A percentile compares a stretch with the other conserved stretches of the same genome.
Evolutionary conservation across 2,888 invertebrate genomes (phyloP).

Genomic region (Thymelicus sylvestris): DNA sequence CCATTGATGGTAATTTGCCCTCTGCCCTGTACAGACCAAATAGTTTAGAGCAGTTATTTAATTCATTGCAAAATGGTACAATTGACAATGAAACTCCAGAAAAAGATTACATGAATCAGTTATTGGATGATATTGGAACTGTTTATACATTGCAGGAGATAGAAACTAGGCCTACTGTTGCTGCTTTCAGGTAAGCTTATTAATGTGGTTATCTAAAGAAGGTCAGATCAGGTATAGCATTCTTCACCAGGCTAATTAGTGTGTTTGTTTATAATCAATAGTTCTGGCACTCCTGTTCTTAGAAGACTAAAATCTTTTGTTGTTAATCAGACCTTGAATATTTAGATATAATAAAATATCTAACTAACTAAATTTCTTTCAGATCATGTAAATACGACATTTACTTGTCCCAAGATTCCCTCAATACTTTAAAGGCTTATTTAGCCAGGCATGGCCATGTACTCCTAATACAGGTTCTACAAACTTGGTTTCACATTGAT

Average conservation of each 20-base stretch:
- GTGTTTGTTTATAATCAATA: too few relatives aligned
- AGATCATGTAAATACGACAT: slow-evolving; percentile 90
- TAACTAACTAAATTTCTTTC: slow-evolving; percentile 47
- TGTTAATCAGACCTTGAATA: background rate
- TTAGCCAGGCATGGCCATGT: slow-evolving; percentile 89
- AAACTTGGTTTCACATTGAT: slow-evolving; percentile 87
- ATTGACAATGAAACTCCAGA: slow-evolving; percentile 83
- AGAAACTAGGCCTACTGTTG: slow-evolving; percentile 85
- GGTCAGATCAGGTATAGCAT: too few relatives aligned
- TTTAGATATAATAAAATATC: background rate
- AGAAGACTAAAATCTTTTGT: background rate
- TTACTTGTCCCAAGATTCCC: slow-evolving; percentile 87
- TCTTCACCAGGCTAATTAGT: too few relatives aligned
- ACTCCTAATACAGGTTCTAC: slow-evolving; percentile 87
- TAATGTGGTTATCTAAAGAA: background rate
- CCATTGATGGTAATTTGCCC: slow-evolving; percentile 82
- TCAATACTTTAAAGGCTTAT: slow-evolving; percentile 86
- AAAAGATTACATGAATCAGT: slow-evolving; percentile 81
- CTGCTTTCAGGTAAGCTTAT: slow-evolving; percentile 82
- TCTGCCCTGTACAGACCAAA: slow-evolving; percentile 80
- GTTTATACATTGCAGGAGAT: slow-evolving; percentile 86
- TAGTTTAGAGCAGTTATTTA: slow-evolving; percentile 79
- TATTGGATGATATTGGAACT: slow-evolving; percentile 78
- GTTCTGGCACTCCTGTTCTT: too few relatives aligned
- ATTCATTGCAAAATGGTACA: slow-evolving; percentile 81